Base-by-base conservation (phyloP, 2,797 vertebrate species). In the Pipistrellus pipistrellus region DNA sequence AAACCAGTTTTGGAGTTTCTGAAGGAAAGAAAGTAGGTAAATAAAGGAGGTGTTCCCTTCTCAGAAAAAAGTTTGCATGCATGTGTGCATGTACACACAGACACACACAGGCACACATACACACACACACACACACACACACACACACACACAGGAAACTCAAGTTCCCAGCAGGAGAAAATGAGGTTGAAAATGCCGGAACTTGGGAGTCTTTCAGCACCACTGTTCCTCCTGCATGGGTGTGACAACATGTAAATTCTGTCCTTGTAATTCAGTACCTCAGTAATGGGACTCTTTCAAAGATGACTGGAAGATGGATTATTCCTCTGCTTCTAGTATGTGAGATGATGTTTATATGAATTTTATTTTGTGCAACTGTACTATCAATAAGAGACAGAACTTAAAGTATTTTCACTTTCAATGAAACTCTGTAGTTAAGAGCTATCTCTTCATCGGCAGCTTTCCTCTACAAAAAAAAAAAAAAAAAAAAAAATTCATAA, bases 281-380 rank as follows among this genome's bases (percentile, higher is more conserved):
- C 83, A 75, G 53, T 85, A 80, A 84, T 8, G 21, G 53, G 44
- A 53, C 69, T 81, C 83, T 94, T 95, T 88, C 72, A 91, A 75
- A 94, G 35, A 35, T 92, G 95, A 89, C 92, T 91, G 78, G 88
- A 90, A 93, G 95, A 96, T n/a, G 80, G 88, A 95, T 96, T 88
- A 59, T 71, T 96, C 96, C 92, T 55, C 88, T 46, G 75, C 51
- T 71, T 97, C 96, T 96, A 96, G 92, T 96, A 97, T 94, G 94
- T 94, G 88, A 96, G 88, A 92, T 87, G 92, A 95, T 95, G 80
- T 93, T 97, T 91, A 88, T 95, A 96, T 90, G 86, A 96, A 96
- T 96, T 96, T 94, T 93, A 94, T 96, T 97, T 95, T 94, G 90
- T 88, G 83, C 95, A 94, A 96, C 88, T 2, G 59, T 80, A 82